Percentiles rank a stretch among this genome's conserved stretches.
Conservation (phyloP, 2,888 invertebrate species). For the Xanthostigma xanthostigma region DNA sequence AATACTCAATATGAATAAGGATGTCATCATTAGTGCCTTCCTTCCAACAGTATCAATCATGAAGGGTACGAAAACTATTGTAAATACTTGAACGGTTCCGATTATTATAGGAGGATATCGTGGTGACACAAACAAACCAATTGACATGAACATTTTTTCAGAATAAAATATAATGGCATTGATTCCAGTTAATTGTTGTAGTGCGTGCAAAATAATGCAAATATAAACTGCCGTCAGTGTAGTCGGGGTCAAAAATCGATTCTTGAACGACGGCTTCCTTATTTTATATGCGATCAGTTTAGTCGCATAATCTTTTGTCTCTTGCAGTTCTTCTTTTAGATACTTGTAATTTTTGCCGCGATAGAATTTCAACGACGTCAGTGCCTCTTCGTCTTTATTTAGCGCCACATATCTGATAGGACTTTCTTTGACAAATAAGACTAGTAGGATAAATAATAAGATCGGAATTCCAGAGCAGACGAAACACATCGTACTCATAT, state of each 20-base stretch:
- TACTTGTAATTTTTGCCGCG: too few relatives aligned
- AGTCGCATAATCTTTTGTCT: constrained; percentile 6
- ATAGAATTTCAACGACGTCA: too few relatives aligned
- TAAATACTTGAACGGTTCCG: constrained; percentile 58
- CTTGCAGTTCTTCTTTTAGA: too few relatives aligned
- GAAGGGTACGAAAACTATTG: constrained; percentile 48
- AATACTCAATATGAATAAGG: constrained; percentile 50
- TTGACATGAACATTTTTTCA: constrained; percentile 49
- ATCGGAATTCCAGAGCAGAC: too few relatives aligned
- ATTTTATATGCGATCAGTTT: too few relatives aligned
- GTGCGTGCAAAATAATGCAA: constrained; percentile 33
- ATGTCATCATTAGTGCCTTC: constrained; percentile 54
- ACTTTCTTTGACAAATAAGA: constrained; percentile 18
- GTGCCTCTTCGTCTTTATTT: too few relatives aligned
- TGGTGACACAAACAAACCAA: constrained; percentile 45
- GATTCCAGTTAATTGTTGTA: constrained; percentile 65
- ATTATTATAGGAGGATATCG: constrained; percentile 55
- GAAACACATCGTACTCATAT: too few relatives aligned
- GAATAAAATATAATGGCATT: constrained; percentile 70
- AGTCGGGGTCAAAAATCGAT: constrained; percentile 16
- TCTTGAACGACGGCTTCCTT: constrained; percentile 2
- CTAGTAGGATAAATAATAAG: constrained; percentile 14
- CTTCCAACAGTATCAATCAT: constrained; percentile 65
- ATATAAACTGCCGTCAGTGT: constrained; percentile 23
- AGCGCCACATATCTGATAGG: too few relatives aligned